Percentiles rank a stretch among this genome's conserved stretches.
Conservation (phyloP, 2,888 invertebrate genomes). For the Allolobophora icterica region DNA sequence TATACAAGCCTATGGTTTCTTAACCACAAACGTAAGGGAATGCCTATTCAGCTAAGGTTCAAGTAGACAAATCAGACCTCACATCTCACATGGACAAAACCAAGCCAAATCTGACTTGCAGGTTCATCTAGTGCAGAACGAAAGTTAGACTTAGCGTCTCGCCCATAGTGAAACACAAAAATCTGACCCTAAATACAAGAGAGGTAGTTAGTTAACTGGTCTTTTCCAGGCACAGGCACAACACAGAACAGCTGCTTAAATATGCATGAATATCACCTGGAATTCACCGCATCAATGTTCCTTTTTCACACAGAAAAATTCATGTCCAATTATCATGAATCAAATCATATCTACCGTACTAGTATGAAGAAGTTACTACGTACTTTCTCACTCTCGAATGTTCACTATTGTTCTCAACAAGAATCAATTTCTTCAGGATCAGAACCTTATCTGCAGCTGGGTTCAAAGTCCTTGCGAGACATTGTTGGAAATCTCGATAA, state of each 20-base stretch:
- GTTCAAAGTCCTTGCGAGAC: background rate
- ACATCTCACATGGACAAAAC: background rate
- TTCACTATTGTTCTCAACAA: background rate
- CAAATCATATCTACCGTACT: no score
- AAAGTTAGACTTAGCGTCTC: background rate
- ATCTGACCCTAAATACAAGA: background rate
- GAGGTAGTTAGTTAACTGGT: constrained; percentile 11
- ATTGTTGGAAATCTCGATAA: background rate
- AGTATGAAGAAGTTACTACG: background rate
- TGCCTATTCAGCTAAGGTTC: background rate
- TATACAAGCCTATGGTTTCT: background rate
- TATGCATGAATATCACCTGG: background rate
- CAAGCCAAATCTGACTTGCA: background rate
- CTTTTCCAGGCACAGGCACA: background rate
- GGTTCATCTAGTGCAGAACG: background rate
- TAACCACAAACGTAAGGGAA: background rate
- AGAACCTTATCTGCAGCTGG: constrained; percentile 4
- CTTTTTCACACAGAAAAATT: background rate
- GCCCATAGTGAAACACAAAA: background rate
- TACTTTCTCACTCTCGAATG: background rate
- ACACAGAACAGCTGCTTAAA: background rate
- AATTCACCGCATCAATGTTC: background rate
- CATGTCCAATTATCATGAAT: no score
- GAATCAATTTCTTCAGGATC: background rate
- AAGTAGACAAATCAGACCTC: background rate